Conservation (phyloP, 2,888 invertebrate species). For the Dorcus parallelipipedus region DNA sequence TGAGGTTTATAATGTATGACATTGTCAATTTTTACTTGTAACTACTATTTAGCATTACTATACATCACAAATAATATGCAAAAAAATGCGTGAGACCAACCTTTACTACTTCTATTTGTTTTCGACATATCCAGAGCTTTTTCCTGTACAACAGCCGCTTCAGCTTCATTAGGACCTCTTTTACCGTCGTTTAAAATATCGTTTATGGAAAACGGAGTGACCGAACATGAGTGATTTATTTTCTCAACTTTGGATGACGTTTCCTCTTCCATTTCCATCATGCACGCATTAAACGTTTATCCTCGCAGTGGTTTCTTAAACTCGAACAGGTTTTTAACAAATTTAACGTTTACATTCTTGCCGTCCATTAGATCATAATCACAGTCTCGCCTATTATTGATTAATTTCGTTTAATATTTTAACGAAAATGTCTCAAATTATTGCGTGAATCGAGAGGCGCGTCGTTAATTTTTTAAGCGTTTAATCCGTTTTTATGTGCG, state of each 20-base stretch:
- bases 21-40: no score
- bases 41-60: no score
- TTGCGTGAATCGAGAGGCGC: not conserved
- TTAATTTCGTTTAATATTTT: no score
- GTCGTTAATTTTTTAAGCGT: not conserved
- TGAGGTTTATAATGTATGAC: no score
- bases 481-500: not conserved
- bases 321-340: not conserved
- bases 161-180: constrained; percentile 36
- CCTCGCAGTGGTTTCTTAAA: not conserved
- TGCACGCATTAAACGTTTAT: not conserved
- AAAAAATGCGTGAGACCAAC: constrained; percentile 17
- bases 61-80: no score
- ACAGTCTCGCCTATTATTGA: no score
- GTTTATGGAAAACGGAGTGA: constrained; percentile 70
- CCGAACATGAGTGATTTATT: constrained; percentile 28
- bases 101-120: constrained; percentile 30
- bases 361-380: no score
- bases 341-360: not conserved
- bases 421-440: not conserved
- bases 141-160: constrained; percentile 33
- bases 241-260: constrained; percentile 18
- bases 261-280: constrained; percentile 21
- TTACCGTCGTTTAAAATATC: constrained; percentile 59
- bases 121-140: constrained; percentile 50